Evolutionary conservation across 1,140 invertebrate species (phyloP).

Genomic region (Maniola jurtina): DNA sequence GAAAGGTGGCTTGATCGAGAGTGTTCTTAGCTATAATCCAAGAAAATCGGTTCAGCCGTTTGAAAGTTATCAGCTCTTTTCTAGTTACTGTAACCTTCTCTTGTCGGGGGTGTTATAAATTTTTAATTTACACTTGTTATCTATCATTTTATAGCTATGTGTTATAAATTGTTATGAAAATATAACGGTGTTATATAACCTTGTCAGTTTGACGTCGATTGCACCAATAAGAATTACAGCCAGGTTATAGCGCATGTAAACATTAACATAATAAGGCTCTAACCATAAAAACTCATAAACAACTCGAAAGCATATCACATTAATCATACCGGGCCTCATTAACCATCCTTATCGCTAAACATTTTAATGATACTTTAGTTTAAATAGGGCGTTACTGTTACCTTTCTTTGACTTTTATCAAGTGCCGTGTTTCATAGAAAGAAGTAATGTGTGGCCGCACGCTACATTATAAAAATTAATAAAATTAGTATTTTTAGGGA

Average conservation of each 20-base stretch:
- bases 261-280: constrained; percentile 12
- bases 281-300: constrained; percentile 49
- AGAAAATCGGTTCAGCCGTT: too few relatives aligned
- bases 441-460: constrained; percentile 65
- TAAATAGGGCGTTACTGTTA: constrained; percentile 55
- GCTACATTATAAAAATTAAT: constrained; percentile 71
- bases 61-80: too few relatives aligned
- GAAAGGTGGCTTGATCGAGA: too few relatives aligned
- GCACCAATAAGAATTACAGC: neutral
- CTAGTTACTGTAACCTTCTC: too few relatives aligned
- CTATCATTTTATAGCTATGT: too few relatives aligned
- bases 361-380: constrained; percentile 66
- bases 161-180: too few relatives aligned
- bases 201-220: neutral
- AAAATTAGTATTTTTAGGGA: constrained; percentile 47
- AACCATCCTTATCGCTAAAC: constrained; percentile 65
- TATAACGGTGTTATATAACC: too few relatives aligned
- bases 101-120: too few relatives aligned
- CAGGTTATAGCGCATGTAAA: neutral
- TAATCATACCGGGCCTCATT: constrained; percentile 63
- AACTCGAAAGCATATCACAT: constrained; percentile 50
- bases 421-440: constrained; percentile 55
- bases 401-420: constrained; percentile 59
- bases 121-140: too few relatives aligned
- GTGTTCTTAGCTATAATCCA: too few relatives aligned